Evolutionary conservation across 2,888 invertebrate species (phyloP), one percentile per base, ranked within the genome.

Genomic region (Asteroscopus sphinx): DNA sequence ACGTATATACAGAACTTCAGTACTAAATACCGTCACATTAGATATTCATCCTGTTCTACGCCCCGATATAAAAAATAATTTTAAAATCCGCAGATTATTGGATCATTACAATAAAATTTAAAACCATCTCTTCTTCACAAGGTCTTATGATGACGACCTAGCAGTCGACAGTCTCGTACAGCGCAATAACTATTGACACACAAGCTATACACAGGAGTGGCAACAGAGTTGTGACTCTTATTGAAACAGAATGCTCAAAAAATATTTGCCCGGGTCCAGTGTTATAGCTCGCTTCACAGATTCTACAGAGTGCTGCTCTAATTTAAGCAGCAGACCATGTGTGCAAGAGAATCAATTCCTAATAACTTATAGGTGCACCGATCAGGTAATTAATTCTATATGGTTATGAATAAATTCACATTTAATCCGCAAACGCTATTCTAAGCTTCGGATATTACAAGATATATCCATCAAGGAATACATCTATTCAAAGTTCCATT

Each of bases 1-100:
- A 90, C 88, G 87, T 92, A 93, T 92, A 87, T 92, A 93, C 92
- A 92, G 82, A 81, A 83, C 80, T 86, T 80, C 77, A 85, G 79
- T 73, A 82, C 81, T 86, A 84, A 78, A 75, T 76, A 86, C 84
- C 81, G 79, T 80, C 85, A 83, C 83, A 81, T 80, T 74, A 67
- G 80, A 79, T 80, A 79, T 80, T 77, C 64, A 77, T 79, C 80
- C 77, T 79, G 79, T 82, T 79, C 83, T 83, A 83, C 69, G 87
- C 86, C 90, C 90, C 81, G 81, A 85, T 85, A 86, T 88, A 89
- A 80, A 88, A 90, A 90, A 87, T 85, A 82, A 85, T 81, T 85
- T 86, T 81, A 83, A 88, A 87, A 86, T 85, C 81, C 79, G 82
- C 80, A 85, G 83, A 81, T 84, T 80, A 75, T 80, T 79, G 76